Percentiles rank a stretch among this genome's conserved stretches.
These are phyloP conservation scores for Phyto melanocephala DNA, from an alignment of 2,888 invertebrate species.

Conservation along the genomic window DNA sequence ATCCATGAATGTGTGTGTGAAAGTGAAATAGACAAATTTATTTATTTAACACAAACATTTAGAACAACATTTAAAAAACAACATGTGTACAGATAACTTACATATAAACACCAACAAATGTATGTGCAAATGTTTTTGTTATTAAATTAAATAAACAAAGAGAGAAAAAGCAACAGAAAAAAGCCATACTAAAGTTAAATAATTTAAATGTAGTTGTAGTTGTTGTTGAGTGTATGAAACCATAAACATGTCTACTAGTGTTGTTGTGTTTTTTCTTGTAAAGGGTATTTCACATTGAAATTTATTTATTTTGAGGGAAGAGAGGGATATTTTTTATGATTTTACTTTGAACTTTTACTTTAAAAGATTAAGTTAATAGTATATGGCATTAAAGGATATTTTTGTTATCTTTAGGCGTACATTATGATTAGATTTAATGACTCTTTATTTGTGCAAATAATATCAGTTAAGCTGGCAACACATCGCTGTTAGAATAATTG, in stretches of 20 bases:
- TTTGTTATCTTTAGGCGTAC: too few relatives aligned
- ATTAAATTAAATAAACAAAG: background rate
- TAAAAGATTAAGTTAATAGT: background rate
- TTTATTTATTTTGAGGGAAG: background rate
- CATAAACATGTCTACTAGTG: background rate
- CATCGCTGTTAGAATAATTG: too few relatives aligned
- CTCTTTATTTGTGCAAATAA: too few relatives aligned
- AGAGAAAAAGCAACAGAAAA: background rate
- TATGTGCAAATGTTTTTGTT: background rate
- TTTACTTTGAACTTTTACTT: background rate
- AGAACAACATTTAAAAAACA: background rate
- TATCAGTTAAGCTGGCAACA: too few relatives aligned
- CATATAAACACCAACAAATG: background rate
- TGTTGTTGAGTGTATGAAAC: background rate
- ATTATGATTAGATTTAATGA: too few relatives aligned
- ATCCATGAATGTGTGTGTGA: background rate
- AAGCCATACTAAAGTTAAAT: background rate
- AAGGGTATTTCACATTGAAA: background rate
- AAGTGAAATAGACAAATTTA: slow-evolving; percentile 5
- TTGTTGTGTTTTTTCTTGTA: background rate
- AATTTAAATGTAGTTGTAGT: background rate
- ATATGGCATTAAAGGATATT: too few relatives aligned
- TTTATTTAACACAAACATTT: background rate
- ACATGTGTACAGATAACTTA: background rate
- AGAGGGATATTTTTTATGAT: background rate